Conservation (phyloP, 2,888 invertebrate species). For the Diarsia brunnea region DNA sequence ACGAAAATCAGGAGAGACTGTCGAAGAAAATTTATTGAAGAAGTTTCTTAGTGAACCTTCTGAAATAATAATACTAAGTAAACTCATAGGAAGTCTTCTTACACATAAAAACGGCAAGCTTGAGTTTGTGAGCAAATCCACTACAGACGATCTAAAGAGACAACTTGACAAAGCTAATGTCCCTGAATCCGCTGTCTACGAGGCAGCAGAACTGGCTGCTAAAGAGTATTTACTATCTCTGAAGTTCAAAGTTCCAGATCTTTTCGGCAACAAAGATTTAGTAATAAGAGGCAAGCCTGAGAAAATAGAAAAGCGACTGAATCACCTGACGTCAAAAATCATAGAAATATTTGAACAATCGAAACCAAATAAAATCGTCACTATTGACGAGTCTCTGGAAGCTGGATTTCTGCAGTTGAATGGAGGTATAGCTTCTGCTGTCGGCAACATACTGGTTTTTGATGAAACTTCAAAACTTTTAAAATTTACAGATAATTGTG, state of each 20-base stretch:
- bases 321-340: slow-evolving; percentile 19
- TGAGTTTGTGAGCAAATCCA: slow-evolving; percentile 32
- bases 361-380: slow-evolving; percentile 10
- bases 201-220: slow-evolving; percentile 42
- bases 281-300: slow-evolving; percentile 39
- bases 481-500: slow-evolving; percentile 6
- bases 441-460: slow-evolving; percentile 50
- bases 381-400: slow-evolving; percentile 42
- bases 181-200: slow-evolving; percentile 15
- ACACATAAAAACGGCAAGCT: slow-evolving; percentile 36
- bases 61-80: slow-evolving; percentile 14
- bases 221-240: slow-evolving; percentile 27
- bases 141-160: background rate
- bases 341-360: slow-evolving; percentile 28
- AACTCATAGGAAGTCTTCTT: slow-evolving; percentile 25
- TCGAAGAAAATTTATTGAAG: slow-evolving; percentile 5
- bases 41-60: slow-evolving; percentile 22
- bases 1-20: background rate
- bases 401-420: slow-evolving; percentile 36
- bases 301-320: slow-evolving; percentile 39
- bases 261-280: slow-evolving; percentile 59
- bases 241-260: slow-evolving; percentile 47
- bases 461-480: slow-evolving; percentile 43
- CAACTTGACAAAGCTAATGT: slow-evolving; percentile 33
- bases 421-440: slow-evolving; percentile 49